Evolutionary conservation across 2,113 vertebrate genomes (phyloP), one percentile per base, ranked within the genome.

Genomic region (Salminus brasiliensis): DNA sequence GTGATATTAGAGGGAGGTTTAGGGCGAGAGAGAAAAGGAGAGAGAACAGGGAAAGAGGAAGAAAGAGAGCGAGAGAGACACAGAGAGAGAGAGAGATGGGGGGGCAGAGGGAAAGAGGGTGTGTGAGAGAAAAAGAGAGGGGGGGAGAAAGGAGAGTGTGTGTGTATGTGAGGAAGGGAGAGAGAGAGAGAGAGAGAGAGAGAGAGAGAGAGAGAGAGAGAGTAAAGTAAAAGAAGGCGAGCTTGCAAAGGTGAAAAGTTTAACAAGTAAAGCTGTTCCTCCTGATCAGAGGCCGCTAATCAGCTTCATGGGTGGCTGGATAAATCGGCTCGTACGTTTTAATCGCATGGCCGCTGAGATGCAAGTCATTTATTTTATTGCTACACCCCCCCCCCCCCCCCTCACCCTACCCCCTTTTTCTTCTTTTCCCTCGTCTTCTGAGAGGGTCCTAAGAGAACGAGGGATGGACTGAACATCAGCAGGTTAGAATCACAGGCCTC

Each of bases 201-300:
- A 62, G 76, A n/a, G n/a, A n/a, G n/a, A n/a, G n/a, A n/a, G n/a
- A n/a, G n/a, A n/a, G n/a, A n/a, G n/a, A n/a, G n/a, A n/a, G n/a
- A n/a, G n/a, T n/a, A n/a, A n/a, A 70, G 49, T 47, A 34, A 68
- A 41, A 73, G 29, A 77, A 65, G 80, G 74, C 85, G 85, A 89
- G 90, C 91, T 90, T 34, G 82, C 82, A 95, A 94, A 97, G 97
- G 97, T 98, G 97, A 98, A 97, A 98, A 99, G 97, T 98, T 97
- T 96, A 98, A 98, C 95, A 97, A 95, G 96, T 95, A 97, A 97
- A 97, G 96, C 96, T 96, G 95, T 96, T 96, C 95, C 96, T 97
- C 96, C 97, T 98, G 96, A 98, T 98, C 96, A 95, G 94, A 95
- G 95, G 93, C 95, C 94, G 95, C 95, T 98, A 97, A 98, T 97